Base-by-base conservation (phyloP, 2,113 vertebrate species). In the Ivindomyrus marchei region DNA sequence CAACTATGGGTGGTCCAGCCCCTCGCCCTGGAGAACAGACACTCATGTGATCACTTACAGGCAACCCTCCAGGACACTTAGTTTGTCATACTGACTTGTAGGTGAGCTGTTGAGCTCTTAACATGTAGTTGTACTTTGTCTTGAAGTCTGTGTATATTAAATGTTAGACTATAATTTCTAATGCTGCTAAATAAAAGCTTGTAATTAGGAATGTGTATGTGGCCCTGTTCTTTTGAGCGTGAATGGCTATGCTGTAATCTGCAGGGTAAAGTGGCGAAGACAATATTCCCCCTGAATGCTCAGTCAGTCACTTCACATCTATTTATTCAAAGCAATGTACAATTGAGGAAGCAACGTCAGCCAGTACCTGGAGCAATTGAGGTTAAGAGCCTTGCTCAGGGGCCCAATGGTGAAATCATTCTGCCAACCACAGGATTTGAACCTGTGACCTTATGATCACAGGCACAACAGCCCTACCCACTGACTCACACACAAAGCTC, bases 171-270 rank as follows among this genome's bases (percentile, higher is more conserved):
- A 27, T 45, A 15, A 66, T 70, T 90, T 85, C 83, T 62, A 86
- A 36, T 90, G 89, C 89, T 90, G 89, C 89, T 90, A 87, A 90
- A 90, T 90, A 90, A 90, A 90, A 86, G 53, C 80, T 49, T 90
- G 45, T 50, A 80, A 80, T 89, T 89, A 53, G 86, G 66, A 50
- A 49, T 89, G 8, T 87, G 6, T 27, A 13, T 42, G 50, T 53
- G 3, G 24, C 31, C 47, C 27, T 19, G 10, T 83, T 83, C 19
- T 10, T 24, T n/a, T 45, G 7, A 88, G 87, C 6, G 1, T 46
- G 15, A 27, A 66, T 36, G 27, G 27, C 86, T 31, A 17, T 87
- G 85, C 31, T 11, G n/a, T 47, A 13, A 53, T 17, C 4, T 88
- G 53, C 13, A 42, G 11, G 5, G 2, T 36, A 31, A 53, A 8